Percentiles rank a stretch among this genome's conserved stretches.
These are phyloP conservation scores for Tachina grossa DNA, from an alignment of 2,888 invertebrate genomes.

Conservation along the genomic window DNA sequence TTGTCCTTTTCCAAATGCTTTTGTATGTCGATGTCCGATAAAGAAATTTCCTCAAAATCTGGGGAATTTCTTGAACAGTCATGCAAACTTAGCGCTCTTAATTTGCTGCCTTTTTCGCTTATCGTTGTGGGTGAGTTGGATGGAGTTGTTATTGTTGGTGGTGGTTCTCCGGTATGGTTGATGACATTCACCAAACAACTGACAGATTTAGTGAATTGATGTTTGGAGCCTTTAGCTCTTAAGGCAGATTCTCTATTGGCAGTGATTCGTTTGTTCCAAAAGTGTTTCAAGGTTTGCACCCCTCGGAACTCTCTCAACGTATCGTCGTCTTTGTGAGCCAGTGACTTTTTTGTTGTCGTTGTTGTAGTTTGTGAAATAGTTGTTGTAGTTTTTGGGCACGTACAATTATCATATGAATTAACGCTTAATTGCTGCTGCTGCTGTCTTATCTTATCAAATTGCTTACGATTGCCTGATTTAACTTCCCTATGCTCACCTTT, in stretches of 20 bases:
- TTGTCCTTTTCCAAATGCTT: slow-evolving; percentile 80
- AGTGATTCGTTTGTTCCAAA: slow-evolving; percentile 82
- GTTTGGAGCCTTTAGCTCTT: slow-evolving; percentile 48
- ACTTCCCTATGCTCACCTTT: slow-evolving; percentile 42
- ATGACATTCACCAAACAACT: slow-evolving; percentile 78
- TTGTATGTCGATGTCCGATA: slow-evolving; percentile 60
- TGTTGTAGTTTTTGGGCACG: slow-evolving; percentile 57
- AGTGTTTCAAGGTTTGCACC: slow-evolving; percentile 80
- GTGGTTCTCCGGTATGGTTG: slow-evolving; percentile 73
- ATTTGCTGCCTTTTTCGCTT: slow-evolving; percentile 68
- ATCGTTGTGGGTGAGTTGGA: not conserved
- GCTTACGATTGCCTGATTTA: slow-evolving; percentile 16
- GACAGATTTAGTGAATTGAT: slow-evolving; percentile 78
- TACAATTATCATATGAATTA: slow-evolving; percentile 54
- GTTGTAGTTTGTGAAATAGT: slow-evolving; percentile 15
- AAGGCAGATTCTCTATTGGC: slow-evolving; percentile 73
- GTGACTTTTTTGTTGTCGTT: slow-evolving; percentile 49
- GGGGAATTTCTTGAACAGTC: slow-evolving; percentile 75
- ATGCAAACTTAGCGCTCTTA: slow-evolving; percentile 79
- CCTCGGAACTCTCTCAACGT: slow-evolving; percentile 79
- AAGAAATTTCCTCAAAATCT: slow-evolving; percentile 42
- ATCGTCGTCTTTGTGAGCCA: slow-evolving; percentile 56
- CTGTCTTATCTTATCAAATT: slow-evolving; percentile 16
- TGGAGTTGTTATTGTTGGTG: not conserved
- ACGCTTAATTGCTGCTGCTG: slow-evolving; percentile 58